phyloP scores from a whole-genome alignment of 2,113 vertebrate genomes.

The Gnathonemus longibarbis region DNA sequence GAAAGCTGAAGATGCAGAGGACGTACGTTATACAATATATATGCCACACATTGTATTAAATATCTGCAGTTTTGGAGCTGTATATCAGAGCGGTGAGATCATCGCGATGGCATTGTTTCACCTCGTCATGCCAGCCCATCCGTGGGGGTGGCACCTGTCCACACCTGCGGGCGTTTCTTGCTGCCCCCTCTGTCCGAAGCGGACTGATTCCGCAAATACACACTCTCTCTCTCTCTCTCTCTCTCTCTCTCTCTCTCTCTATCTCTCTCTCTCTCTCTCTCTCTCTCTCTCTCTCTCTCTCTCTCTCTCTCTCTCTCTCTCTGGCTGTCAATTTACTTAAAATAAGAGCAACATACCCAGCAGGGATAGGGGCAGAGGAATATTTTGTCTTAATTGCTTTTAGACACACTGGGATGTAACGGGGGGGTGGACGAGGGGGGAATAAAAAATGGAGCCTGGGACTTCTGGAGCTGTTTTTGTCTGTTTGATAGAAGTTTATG shows the following conservation, averaged over 20 bases:
- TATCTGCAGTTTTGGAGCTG: not conserved
- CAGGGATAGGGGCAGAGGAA: not conserved
- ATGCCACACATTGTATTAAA: not conserved
- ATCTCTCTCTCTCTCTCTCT: not conserved
- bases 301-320: not conserved
- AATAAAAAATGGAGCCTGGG: not conserved
- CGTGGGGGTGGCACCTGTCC: not conserved
- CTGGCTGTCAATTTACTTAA: slow-evolving; percentile 1
- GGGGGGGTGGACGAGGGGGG: not conserved
- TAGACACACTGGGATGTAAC: not conserved
- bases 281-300: not conserved
- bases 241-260: not conserved
- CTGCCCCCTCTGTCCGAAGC: not conserved
- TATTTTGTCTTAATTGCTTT: not conserved
- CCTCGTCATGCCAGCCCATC: not conserved
- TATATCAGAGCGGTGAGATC: not conserved
- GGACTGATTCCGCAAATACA: not conserved
- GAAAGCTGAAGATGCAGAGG: not conserved
- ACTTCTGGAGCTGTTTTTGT: not conserved
- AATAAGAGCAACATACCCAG: not conserved
- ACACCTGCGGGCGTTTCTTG: not conserved
- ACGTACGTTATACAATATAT: not conserved
- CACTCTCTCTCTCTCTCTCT: not conserved
- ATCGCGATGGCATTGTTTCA: slow-evolving; percentile 4
- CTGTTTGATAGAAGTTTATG: not conserved